phyloP scores from a whole-genome alignment of 2,797 vertebrate species.

The Morelia viridis region DNA sequence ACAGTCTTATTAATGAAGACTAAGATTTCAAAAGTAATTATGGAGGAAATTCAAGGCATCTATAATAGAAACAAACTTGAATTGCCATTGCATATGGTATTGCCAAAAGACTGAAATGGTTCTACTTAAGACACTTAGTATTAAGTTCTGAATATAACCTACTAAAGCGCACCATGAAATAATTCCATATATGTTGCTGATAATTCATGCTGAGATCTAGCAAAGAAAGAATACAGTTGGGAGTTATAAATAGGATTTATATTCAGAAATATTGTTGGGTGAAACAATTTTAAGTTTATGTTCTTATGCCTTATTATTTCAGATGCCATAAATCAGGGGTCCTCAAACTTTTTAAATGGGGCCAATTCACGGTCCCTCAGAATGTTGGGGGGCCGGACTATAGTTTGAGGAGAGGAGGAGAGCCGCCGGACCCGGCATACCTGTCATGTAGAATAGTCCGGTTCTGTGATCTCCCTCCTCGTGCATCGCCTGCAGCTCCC shows the following conservation, averaged over 20 bases:
- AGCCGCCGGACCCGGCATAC: too few relatives aligned
- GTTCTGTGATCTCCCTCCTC: too few relatives aligned
- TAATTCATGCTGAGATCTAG: not conserved
- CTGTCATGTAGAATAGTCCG: too few relatives aligned
- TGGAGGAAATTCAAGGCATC: not conserved
- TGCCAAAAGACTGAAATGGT: not conserved
- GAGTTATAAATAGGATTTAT: not conserved
- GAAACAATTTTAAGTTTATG: not conserved
- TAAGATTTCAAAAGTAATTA: not conserved
- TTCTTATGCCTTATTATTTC: slow-evolving; percentile 4
- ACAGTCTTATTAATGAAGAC: not conserved
- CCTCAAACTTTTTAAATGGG: too few relatives aligned
- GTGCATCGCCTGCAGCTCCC: too few relatives aligned
- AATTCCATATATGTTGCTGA: not conserved
- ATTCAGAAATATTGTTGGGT: not conserved
- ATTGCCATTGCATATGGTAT: not conserved
- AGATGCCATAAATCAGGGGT: not conserved
- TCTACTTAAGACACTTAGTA: not conserved
- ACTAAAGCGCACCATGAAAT: not conserved
- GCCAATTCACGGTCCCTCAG: too few relatives aligned
- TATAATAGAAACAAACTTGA: not conserved
- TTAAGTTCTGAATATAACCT: not conserved
- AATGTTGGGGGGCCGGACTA: too few relatives aligned
- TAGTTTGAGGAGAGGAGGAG: too few relatives aligned
- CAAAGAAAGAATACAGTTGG: not conserved